A percentile compares a stretch with the other conserved stretches of the same genome.
phyloP scores from a whole-genome alignment of 2,888 invertebrate species.

The Helicoverpa assulta region DNA sequence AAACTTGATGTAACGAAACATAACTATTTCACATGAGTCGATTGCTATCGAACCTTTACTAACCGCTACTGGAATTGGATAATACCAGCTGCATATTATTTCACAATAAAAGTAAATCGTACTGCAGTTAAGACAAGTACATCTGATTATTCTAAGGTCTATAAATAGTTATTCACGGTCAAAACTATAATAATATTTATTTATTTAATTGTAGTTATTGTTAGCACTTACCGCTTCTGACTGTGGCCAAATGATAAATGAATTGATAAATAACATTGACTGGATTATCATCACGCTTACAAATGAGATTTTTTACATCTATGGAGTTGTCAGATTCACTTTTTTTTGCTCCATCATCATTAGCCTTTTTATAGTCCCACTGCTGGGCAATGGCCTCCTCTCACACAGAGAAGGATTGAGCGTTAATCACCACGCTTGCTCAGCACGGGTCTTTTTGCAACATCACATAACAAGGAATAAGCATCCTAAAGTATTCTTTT shows the following conservation, averaged over 20 bases:
- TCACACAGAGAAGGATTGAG: no score
- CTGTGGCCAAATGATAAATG: slow-evolving; percentile 59
- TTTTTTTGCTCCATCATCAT: slow-evolving; percentile 2
- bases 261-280: slow-evolving; percentile 51
- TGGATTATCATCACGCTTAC: slow-evolving; percentile 36
- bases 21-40: background rate
- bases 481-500: background rate
- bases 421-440: no score
- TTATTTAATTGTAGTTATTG: slow-evolving; percentile 36
- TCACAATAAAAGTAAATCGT: background rate
- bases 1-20: background rate
- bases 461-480: no score
- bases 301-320: slow-evolving; percentile 36
- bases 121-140: slow-evolving; percentile 12
- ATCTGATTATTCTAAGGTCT: slow-evolving; percentile 26
- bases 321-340: slow-evolving; percentile 40
- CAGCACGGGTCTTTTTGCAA: no score
- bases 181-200: slow-evolving; percentile 48
- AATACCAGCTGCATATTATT: background rate
- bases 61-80: background rate
- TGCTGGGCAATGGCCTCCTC: no score
- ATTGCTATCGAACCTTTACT: background rate
- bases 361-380: background rate
- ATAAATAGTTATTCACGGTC: slow-evolving; percentile 18
- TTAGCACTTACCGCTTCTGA: slow-evolving; percentile 57